Evolutionary conservation across 2,113 vertebrate genomes (phyloP).

Genomic region (Pungitius pungitius): DNA sequence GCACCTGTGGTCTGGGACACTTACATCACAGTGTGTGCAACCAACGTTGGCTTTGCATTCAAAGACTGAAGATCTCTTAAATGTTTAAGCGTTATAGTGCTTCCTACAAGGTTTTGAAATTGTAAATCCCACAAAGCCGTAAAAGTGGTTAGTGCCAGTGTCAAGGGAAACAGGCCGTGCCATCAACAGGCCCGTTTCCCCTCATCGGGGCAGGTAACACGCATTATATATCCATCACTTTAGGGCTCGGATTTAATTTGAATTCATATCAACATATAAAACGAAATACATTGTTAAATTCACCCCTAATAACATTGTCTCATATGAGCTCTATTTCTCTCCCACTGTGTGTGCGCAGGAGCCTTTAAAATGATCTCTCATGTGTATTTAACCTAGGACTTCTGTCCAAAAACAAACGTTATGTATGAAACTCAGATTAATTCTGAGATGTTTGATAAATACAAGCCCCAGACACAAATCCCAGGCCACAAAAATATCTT

Average conservation of each 20-base stretch:
- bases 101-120: background rate
- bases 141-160: too few relatives aligned
- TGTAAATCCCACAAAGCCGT: background rate
- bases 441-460: constrained; percentile 36
- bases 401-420: constrained; percentile 16
- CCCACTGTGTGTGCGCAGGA: background rate
- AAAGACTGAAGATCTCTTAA: background rate
- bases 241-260: background rate
- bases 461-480: constrained; percentile 28
- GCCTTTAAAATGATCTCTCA: constrained; percentile 24
- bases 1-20: background rate
- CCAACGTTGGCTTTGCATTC: background rate
- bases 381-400: constrained; percentile 23
- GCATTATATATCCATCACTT: background rate
- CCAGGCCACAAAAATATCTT: constrained; percentile 6
- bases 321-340: background rate
- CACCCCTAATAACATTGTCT: background rate
- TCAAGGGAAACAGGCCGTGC: background rate
- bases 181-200: background rate
- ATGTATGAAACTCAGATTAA: constrained; percentile 14
- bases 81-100: background rate
- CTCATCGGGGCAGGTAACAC: background rate
- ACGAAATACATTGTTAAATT: background rate
- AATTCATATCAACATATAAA: background rate
- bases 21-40: background rate